Conservation (phyloP, 1,140 invertebrate species). For the Drosophila oshimai region DNA sequence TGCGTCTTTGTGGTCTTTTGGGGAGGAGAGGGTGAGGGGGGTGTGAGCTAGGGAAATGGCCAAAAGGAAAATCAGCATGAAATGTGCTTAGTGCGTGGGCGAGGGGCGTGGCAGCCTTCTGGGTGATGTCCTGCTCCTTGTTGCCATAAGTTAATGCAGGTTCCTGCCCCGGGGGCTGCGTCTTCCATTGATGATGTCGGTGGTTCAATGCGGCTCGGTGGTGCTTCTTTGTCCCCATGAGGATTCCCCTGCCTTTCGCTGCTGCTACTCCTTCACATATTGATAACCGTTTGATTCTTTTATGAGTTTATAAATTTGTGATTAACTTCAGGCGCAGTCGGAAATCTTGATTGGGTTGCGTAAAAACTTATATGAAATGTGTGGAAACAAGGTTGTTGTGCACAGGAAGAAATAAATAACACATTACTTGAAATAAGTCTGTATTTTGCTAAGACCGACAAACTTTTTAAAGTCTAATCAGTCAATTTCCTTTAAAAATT, state of each 20-base stretch:
- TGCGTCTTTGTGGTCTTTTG: constrained; percentile 47
- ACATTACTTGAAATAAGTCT: no score
- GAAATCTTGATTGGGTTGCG: constrained; percentile 46
- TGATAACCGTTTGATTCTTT: constrained; percentile 80
- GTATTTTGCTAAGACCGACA: no score
- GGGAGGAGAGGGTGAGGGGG: not conserved
- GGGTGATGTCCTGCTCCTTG: constrained; percentile 21
- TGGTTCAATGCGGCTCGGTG: constrained; percentile 2
- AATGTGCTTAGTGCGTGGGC: constrained; percentile 65
- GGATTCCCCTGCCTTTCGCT: constrained; percentile 3
- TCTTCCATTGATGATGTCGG: constrained; percentile 15
- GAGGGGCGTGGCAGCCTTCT: constrained; percentile 11
- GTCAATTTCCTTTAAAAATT: no score
- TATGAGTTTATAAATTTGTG: constrained; percentile 81
- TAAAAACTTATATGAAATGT: not conserved
- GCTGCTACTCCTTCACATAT: constrained; percentile 51
- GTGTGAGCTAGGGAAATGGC: constrained; percentile 40
- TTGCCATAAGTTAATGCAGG: constrained; percentile 54
- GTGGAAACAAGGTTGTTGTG: not conserved
- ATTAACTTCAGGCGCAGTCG: constrained; percentile 53
- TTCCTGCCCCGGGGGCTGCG: constrained; percentile 28
- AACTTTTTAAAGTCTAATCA: no score
- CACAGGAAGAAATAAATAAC: no score
- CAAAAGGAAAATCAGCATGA: constrained; percentile 73
- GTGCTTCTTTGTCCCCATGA: constrained; percentile 16